These are phyloP conservation scores for Phalera bucephala DNA, from an alignment of 2,888 invertebrate species.

Conservation along the genomic window DNA sequence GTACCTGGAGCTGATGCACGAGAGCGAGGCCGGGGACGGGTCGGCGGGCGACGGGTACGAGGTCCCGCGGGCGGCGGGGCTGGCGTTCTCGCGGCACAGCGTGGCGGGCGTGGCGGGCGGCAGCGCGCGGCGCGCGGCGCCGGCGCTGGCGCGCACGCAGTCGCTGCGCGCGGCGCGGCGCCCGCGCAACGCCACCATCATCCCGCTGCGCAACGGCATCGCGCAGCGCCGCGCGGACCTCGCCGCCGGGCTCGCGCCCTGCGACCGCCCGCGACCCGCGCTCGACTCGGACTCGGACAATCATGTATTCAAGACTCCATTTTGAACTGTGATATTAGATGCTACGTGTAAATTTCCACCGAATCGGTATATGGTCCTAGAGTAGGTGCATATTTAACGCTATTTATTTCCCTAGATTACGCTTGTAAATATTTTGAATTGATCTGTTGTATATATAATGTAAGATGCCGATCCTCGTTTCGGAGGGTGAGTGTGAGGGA, in stretches of 20 bases:
- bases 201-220: conserved; percentile 63
- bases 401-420: conserved; percentile 66
- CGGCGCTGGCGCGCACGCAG: conserved; percentile 58
- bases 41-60: conserved; percentile 83
- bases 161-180: conserved; percentile 56
- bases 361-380: conserved; percentile 34
- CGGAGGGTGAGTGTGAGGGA: conserved; percentile 27
- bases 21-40: conserved; percentile 34
- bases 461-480: conserved; percentile 32
- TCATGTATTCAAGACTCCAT: conserved; percentile 70
- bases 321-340: conserved; percentile 77
- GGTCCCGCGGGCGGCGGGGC: conserved; percentile 74
- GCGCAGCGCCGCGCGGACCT: conserved; percentile 6
- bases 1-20: conserved; percentile 86
- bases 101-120: conserved; percentile 60
- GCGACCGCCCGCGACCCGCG: conserved; percentile 28
- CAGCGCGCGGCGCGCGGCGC: conserved; percentile 16
- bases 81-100: conserved; percentile 60
- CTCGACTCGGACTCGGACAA: conserved; percentile 46
- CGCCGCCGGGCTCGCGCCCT: conserved; percentile 51
- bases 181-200: conserved; percentile 71
- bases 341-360: conserved; percentile 59
- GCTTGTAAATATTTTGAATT: conserved; percentile 59
- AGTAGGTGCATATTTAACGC: conserved; percentile 51
- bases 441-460: conserved; percentile 62